phyloP scores from a whole-genome alignment of 2,888 invertebrate species.

The Steinernema hermaphroditum region DNA sequence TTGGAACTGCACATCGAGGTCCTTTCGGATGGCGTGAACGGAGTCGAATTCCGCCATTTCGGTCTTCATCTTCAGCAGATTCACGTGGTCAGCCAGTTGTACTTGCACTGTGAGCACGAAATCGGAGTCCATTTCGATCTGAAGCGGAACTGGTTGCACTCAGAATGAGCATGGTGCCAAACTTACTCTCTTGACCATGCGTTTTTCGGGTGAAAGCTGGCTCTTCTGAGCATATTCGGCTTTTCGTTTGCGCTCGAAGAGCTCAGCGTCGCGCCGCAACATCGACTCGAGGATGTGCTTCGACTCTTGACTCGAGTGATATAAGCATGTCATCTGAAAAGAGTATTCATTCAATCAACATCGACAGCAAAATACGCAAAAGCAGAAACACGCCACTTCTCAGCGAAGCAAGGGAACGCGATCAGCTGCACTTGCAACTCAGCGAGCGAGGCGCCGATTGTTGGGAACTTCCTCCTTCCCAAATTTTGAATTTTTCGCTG shows the following conservation, averaged over 20 bases:
- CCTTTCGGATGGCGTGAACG: neutral
- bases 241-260: neutral
- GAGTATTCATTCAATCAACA: too few relatives aligned
- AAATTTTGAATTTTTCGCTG: too few relatives aligned
- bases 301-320: neutral
- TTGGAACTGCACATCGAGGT: neutral
- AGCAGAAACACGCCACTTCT: too few relatives aligned
- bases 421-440: too few relatives aligned
- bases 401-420: too few relatives aligned
- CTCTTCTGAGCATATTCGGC: neutral
- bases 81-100: neutral
- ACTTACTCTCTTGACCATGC: neutral
- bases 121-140: neutral
- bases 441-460: too few relatives aligned
- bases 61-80: neutral
- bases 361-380: too few relatives aligned
- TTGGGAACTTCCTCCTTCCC: too few relatives aligned
- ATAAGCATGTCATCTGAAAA: neutral
- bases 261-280: neutral
- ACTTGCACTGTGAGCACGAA: neutral
- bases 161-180: neutral
- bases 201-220: neutral
- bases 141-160: neutral
- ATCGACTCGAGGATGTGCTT: neutral
- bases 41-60: neutral